phyloP scores from a whole-genome alignment of 2,888 invertebrate genomes.

The Metacarcinus magister region DNA sequence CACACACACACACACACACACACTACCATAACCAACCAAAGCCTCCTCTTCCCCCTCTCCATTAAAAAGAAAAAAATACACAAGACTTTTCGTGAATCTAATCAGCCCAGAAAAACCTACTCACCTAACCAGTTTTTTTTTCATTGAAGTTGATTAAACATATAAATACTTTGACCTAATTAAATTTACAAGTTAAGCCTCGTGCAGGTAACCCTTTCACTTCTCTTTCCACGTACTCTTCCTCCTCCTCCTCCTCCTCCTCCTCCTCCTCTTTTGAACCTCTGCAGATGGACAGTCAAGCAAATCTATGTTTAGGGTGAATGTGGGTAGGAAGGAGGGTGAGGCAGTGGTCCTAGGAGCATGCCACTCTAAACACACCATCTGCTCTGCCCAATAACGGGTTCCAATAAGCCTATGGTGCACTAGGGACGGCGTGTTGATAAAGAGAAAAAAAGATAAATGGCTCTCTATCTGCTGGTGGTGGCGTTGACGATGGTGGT shows the following conservation, averaged over 20 bases:
- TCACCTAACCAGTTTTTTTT: background rate
- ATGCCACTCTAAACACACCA: background rate
- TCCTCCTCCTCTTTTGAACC: background rate
- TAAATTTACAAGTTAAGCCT: background rate
- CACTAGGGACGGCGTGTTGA: background rate
- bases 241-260: background rate
- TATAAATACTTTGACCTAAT: background rate
- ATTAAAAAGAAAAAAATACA: background rate
- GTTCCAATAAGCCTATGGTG: background rate
- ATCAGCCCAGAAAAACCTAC: background rate
- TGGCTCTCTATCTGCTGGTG: background rate
- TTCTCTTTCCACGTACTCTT: background rate
- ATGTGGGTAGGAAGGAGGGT: too few relatives aligned
- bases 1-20: background rate
- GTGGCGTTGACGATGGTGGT: background rate
- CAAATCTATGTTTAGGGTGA: too few relatives aligned
- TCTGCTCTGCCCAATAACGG: background rate
- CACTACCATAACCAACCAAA: background rate
- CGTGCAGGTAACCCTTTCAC: background rate
- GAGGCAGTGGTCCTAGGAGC: too few relatives aligned
- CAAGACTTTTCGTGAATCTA: background rate
- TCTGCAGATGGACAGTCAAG: too few relatives aligned
- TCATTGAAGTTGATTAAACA: background rate
- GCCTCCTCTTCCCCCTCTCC: too few relatives aligned
- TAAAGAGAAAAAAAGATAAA: background rate